Evolutionary conservation across 1,140 invertebrate species (phyloP), one percentile per base, ranked within the genome.

Genomic region (Tetramorium parvispinum): DNA sequence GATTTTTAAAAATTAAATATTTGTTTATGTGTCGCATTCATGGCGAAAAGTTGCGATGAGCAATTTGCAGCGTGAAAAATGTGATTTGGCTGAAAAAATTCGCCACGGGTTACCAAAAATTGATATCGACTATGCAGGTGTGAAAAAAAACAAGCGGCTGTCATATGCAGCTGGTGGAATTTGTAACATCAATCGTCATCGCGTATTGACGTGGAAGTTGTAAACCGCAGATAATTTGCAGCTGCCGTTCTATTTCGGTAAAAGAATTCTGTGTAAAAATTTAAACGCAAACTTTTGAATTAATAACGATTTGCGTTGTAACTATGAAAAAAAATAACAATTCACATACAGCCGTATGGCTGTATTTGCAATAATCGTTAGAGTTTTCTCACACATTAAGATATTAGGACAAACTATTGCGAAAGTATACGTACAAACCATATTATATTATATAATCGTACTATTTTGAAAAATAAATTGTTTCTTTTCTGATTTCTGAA

Each of bases 191-290:
- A 65, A 53, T 77, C 55, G 55, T 18, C n/a, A 24, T 27, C 18
- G 43, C 27, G 4, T 16, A 51, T 65, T 24, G 40, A 21, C 40
- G 40, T 43, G 40, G 3, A 51, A 1, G 51, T 51, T 61, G 16
- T 16, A 61, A 43, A 61, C 55, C 40, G 21, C n/a, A n/a, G 13
- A 11, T 79, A 66, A 79, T 79, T 79, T 79, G 77, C 27, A 66
- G 46, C 46, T 24, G 4, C 24, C n/a, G 27, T 79, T 51, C 57
- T 63, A 61, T 24, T 40, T 27, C 37, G 11, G n/a, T n/a, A 63
- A 63, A 65, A 55, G 65, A 40, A 65, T 65, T 65, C 18, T 65
- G 18, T 32, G 5, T 24, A 43, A 76, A 76, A 63, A 18, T 63
- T 40, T 49, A 76, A 4, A 37, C 11, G 11, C 24, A 32, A 32